Evolutionary conservation across 2,888 invertebrate genomes (phyloP), one percentile per base, ranked within the genome.

Genomic region (Ennomos fuscantarius): DNA sequence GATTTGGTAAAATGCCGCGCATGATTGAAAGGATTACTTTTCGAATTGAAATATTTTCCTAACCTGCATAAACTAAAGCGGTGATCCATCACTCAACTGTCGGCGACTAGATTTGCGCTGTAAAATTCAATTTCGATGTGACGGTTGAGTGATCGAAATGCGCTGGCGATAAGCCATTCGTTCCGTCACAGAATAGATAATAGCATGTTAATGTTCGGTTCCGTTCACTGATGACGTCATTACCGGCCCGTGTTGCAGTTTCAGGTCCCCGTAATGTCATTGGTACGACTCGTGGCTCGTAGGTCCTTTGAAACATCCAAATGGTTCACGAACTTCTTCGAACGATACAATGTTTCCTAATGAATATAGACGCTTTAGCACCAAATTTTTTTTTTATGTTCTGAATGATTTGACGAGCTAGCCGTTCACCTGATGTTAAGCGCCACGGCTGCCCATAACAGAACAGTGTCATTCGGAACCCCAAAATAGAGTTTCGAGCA

Each of bases 71-170:
- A 63, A 62, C 60, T 59, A 65, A 63, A 54, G 36, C 44, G 45
- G 66, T 55, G 43, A 75, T 75, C 68, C 66, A 76, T 77, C 77
- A 74, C 63, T 55, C 56, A 43, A 39, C 55, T 55, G 63, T 64
- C 60, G 49, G 34, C 50, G 59, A 62, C 46, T 63, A 65, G 70
- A 71, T 74, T 74, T 70, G 65, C 66, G 62, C 70, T 69, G 65
- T 68, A 70, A 76, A 77, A 77, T 73, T 76, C 68, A 76, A 77
- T 75, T 75, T 69, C 46, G 49, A 45, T 62, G 57, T 66, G 74
- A 63, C 66, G 68, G 63, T 55, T 55, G 65, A 65, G 61, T 63
- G 66, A 71, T 70, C 42, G 68, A 66, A 67, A 59, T 60, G 50
- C 50, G 40, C 46, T 61, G 45, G 58, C 64, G 52, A 67, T 63